phyloP scores from a whole-genome alignment of 2,113 vertebrate species.

The Kryptolebias marmoratus region DNA sequence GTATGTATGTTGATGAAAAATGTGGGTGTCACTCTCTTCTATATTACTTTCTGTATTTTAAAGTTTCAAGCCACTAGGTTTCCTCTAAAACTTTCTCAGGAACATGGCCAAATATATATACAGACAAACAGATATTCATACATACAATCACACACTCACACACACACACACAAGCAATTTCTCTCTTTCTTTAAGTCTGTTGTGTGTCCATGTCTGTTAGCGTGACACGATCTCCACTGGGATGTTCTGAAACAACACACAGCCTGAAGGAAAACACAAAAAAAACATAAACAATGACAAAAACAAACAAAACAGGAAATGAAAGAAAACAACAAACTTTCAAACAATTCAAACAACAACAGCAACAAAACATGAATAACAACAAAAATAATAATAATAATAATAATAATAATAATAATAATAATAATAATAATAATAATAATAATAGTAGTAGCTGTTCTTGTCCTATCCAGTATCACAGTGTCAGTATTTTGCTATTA shows the following conservation, averaged over 20 bases:
- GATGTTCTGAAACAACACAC: slow-evolving; percentile 97
- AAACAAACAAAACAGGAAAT: slow-evolving; percentile 60
- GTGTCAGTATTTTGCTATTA: slow-evolving; percentile 27
- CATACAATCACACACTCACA: background rate
- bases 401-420: slow-evolving; percentile 1
- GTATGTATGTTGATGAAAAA: slow-evolving; percentile 2
- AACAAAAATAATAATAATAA: slow-evolving; percentile 5
- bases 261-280: slow-evolving; percentile 94
- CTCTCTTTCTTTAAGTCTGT: slow-evolving; percentile 55
- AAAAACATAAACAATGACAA: slow-evolving; percentile 83
- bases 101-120: background rate
- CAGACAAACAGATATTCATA: background rate
- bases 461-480: too few species aligned
- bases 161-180: slow-evolving; percentile 2
- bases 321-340: slow-evolving; percentile 60
- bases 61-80: slow-evolving; percentile 10
- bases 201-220: slow-evolving; percentile 69
- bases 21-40: slow-evolving; percentile 16
- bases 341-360: slow-evolving; percentile 11
- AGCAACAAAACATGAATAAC: slow-evolving; percentile 21
- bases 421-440: slow-evolving; percentile 9
- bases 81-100: background rate
- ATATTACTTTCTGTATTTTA: slow-evolving; percentile 13
- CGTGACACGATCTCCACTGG: slow-evolving; percentile 86
- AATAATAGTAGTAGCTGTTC: slow-evolving; percentile 15